These are phyloP conservation scores for Ursus arctos DNA, from an alignment of 2,113 vertebrate species.

Conservation along the genomic window DNA sequence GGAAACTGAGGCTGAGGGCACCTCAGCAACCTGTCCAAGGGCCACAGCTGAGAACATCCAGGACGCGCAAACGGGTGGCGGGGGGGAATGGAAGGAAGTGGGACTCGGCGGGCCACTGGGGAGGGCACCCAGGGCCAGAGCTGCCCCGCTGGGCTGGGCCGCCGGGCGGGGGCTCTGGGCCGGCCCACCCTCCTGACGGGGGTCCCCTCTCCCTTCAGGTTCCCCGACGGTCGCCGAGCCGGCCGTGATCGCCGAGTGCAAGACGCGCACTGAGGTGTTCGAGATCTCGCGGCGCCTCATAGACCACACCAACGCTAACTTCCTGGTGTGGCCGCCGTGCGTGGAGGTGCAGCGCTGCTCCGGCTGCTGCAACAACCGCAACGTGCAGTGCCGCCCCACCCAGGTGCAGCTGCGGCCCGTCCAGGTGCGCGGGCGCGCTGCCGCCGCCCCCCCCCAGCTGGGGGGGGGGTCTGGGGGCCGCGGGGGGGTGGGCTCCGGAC, in stretches of 20 bases:
- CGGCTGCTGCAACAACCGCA: conserved; percentile 95
- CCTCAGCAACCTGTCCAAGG: neutral
- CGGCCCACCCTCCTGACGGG: neutral
- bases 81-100: neutral
- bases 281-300: conserved; percentile 95
- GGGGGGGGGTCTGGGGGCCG: neutral
- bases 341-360: conserved; percentile 98
- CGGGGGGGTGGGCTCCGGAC: no score
- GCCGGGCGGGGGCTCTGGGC: neutral
- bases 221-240: conserved; percentile 87
- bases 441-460: fast-evolving
- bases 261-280: conserved; percentile 94
- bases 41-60: neutral
- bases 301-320: conserved; percentile 95
- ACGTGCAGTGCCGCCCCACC: conserved; percentile 90
- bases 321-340: conserved; percentile 95
- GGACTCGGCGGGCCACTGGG: neutral
- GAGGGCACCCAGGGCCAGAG: neutral
- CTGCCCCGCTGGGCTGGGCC: neutral
- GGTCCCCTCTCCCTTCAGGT: neutral
- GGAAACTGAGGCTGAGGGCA: neutral
- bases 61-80: neutral
- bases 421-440: conserved; percentile 85
- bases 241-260: conserved; percentile 94
- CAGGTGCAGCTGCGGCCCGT: conserved; percentile 91